Evolutionary conservation across 2,888 invertebrate species (phyloP).

Genomic region (Tetropium fuscum): DNA sequence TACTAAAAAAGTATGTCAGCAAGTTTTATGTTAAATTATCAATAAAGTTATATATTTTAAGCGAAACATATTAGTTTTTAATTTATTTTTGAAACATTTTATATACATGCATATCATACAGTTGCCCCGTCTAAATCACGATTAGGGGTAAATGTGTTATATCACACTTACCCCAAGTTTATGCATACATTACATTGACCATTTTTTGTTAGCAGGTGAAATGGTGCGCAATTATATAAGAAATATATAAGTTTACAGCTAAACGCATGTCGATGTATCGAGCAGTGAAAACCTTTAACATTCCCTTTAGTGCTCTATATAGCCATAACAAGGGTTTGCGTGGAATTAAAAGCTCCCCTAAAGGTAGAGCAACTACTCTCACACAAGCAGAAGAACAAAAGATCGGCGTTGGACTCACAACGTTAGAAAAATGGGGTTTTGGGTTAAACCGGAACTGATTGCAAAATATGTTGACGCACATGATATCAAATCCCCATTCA

Average conservation of each 20-base stretch:
- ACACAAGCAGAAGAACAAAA: background rate
- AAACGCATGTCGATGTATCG: background rate
- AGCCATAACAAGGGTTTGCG: constrained; percentile 1
- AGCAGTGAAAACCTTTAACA: background rate
- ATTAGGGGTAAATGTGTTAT: background rate
- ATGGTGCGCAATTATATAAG: too few relatives aligned
- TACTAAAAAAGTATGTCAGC: too few relatives aligned
- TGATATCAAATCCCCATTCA: background rate
- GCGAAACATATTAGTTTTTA: too few relatives aligned
- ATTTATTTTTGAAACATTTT: too few relatives aligned
- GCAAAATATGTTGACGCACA: background rate
- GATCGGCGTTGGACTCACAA: background rate
- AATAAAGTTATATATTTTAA: too few relatives aligned
- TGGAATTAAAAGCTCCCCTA: constrained; percentile 1
- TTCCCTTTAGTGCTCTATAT: constrained; percentile 1
- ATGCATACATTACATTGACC: background rate
- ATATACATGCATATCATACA: background rate
- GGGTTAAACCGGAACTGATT: background rate
- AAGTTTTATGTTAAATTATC: too few relatives aligned
- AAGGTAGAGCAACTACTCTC: constrained; percentile 8
- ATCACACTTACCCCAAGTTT: background rate
- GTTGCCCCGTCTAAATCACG: background rate
- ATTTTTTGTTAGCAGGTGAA: background rate
- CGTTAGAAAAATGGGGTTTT: constrained; percentile 5
- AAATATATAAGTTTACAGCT: too few relatives aligned